Percentiles rank a stretch among this genome's conserved stretches.
These are phyloP conservation scores for Andrena dorsata DNA, from an alignment of 2,888 invertebrate species.

Conservation along the genomic window DNA sequence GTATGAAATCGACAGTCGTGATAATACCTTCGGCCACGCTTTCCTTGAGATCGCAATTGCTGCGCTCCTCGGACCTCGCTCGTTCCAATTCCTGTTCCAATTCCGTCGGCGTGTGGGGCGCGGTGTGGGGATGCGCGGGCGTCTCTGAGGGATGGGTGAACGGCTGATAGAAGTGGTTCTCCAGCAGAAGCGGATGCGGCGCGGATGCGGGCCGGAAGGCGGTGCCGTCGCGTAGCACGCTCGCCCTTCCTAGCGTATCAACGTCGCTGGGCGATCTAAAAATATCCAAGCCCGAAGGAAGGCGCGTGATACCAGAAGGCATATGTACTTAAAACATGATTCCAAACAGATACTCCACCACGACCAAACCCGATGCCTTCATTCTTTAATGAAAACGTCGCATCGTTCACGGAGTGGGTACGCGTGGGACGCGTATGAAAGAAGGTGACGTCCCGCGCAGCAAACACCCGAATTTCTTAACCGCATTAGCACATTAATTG, in stretches of 20 bases:
- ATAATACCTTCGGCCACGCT: constrained; percentile 82
- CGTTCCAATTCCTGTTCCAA: constrained; percentile 82
- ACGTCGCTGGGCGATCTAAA: constrained; percentile 82
- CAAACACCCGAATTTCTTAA: no score
- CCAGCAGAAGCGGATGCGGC: constrained; percentile 87
- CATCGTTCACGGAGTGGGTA: no score
- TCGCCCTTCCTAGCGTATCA: constrained; percentile 86
- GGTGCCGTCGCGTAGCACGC: constrained; percentile 89
- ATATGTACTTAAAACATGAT: background rate
- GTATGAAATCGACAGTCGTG: background rate
- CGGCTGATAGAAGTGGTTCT: constrained; percentile 81
- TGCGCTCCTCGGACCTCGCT: constrained; percentile 81
- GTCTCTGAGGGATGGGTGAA: constrained; percentile 80
- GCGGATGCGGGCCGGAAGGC: constrained; percentile 87
- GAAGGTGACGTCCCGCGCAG: no score
- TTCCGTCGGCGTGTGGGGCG: constrained; percentile 83
- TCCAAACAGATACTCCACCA: background rate
- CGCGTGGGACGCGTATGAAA: no score
- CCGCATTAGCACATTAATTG: constrained; percentile 9
- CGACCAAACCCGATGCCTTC: background rate
- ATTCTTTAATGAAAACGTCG: background rate
- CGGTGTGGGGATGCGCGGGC: constrained; percentile 79
- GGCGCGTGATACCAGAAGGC: constrained; percentile 4
- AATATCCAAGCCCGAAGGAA: constrained; percentile 26
- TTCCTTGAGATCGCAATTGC: constrained; percentile 81